Base-by-base conservation (phyloP, 1,140 invertebrate species). In the Geopemphigus sp. region DNA sequence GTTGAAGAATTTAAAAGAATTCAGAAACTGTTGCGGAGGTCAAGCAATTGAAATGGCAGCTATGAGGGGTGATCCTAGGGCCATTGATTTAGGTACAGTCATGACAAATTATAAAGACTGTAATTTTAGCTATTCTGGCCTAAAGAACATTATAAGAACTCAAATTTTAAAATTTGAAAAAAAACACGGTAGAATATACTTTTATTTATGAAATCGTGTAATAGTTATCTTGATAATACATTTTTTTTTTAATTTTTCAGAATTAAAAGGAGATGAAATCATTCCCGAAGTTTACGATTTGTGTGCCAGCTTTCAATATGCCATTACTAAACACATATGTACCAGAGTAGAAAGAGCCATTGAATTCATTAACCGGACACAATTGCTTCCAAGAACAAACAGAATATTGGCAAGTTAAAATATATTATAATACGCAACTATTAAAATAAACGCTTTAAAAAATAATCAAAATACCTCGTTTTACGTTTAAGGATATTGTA, bases 21-120 rank as follows among this genome's bases (percentile, higher is more conserved):
- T 91, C 85, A 86, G 89, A 15, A 84, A 87, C 78, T 85, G 94
- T 82, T 91, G 89, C 84, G 96, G 97, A 59, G 97, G 97, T 1
- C 87, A 86, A 84, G 93, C 94, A 32, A 90, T 99, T 73, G 96
- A 98, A 87, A 84, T 89, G 61, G 90, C 94, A 56, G 94, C 96
- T 10, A 86, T 85, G 70, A 86, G 88, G 84, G 92, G 84, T 17
- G 86, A 96, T 86, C 88, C 90, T 5, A 82, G 87, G 11, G 86
- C 89, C 66, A 95, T 92, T 87, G 83, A 88, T 22, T 93, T 95
- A 84, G 87, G 88, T 10, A 82, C 88, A 61, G 88, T 91, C 0
- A 85, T 93, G 84, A 83, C 84, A 11, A 86, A 85, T 81, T 87
- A 89, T 80, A 87, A 86, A 83, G 88, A 94, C 84, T 97, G 95